A percentile compares a stretch with the other conserved stretches of the same genome.
Evolutionary conservation across 2,888 invertebrate species (phyloP).

Genomic region (Philhelius pedissequus): DNA sequence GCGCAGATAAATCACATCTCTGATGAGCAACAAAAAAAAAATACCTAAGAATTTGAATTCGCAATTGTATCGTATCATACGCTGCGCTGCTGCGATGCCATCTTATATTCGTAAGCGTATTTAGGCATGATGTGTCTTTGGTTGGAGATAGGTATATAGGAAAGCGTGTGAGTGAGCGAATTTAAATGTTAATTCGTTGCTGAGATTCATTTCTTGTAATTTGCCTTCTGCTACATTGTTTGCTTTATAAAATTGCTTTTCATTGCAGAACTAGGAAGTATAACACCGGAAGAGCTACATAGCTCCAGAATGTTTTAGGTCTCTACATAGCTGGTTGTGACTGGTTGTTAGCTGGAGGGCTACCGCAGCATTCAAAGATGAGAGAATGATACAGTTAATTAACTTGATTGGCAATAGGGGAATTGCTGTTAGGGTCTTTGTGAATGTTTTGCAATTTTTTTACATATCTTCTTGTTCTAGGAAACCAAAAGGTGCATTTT

Average conservation of each 20-base stretch:
- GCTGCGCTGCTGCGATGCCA: not conserved
- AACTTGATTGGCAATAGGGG: constrained; percentile 25
- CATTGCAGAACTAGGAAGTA: constrained; percentile 54
- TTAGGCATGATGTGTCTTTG: not conserved
- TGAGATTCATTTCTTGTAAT: constrained; percentile 53
- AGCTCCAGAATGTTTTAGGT: not conserved
- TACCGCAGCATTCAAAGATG: not conserved
- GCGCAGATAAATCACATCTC: constrained; percentile 55
- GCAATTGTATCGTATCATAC: constrained; percentile 32
- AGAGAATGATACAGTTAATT: constrained; percentile 16
- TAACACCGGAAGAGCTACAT: constrained; percentile 44
- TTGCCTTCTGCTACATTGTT: constrained; percentile 62
- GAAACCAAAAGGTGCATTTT: not conserved
- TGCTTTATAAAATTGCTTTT: constrained; percentile 48
- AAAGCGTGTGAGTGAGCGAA: not conserved
- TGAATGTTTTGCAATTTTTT: not conserved
- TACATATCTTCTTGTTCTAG: not conserved
- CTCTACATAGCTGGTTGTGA: not conserved
- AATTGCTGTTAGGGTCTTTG: not conserved
- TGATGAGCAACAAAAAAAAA: not conserved
- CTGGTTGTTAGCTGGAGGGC: not conserved
- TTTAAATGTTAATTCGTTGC: constrained; percentile 62
- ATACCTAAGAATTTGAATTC: constrained; percentile 37
- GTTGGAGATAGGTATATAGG: not conserved
- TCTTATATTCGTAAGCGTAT: not conserved